Evolutionary conservation across 2,797 vertebrate species (phyloP).

Genomic region (Poecilia gillii): DNA sequence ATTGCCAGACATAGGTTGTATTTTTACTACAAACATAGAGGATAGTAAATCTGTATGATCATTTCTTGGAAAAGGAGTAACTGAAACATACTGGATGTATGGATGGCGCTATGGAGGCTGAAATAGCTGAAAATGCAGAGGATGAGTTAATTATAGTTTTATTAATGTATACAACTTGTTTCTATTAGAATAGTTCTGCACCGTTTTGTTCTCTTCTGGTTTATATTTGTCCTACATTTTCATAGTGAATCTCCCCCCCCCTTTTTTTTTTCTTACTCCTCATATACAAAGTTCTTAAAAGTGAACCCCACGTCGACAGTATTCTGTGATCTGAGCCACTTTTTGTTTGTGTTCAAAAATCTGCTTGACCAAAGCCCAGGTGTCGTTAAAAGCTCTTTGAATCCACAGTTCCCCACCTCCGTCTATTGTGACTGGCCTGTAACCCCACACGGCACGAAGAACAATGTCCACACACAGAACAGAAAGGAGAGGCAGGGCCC

Average conservation of each 20-base stretch:
- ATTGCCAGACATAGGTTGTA: not conserved
- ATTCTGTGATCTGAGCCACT: conserved; percentile 10
- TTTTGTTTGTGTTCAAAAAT: conserved; percentile 12
- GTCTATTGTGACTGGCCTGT: conserved; percentile 58
- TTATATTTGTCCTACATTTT: not conserved
- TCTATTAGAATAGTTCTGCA: not conserved
- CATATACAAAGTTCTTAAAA: not conserved
- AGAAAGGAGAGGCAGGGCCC: conserved; percentile 66
- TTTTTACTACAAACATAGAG: not conserved
- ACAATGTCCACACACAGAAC: conserved; percentile 59
- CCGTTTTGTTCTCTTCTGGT: not conserved
- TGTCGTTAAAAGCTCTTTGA: conserved; percentile 65
- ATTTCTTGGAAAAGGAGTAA: not conserved
- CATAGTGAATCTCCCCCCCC: not conserved
- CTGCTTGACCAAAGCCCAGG: conserved; percentile 41
- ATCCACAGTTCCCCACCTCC: conserved; percentile 43
- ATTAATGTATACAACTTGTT: not conserved
- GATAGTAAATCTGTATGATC: not conserved
- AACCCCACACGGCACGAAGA: conserved; percentile 69
- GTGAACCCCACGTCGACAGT: conserved; percentile 6
- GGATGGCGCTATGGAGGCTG: not conserved
- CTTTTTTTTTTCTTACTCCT: no score
- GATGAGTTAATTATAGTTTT: not conserved
- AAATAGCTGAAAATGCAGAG: not conserved
- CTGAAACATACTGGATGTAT: not conserved